Conservation (phyloP, 2,888 invertebrate genomes). For the Pachliopta kotzebuea region DNA sequence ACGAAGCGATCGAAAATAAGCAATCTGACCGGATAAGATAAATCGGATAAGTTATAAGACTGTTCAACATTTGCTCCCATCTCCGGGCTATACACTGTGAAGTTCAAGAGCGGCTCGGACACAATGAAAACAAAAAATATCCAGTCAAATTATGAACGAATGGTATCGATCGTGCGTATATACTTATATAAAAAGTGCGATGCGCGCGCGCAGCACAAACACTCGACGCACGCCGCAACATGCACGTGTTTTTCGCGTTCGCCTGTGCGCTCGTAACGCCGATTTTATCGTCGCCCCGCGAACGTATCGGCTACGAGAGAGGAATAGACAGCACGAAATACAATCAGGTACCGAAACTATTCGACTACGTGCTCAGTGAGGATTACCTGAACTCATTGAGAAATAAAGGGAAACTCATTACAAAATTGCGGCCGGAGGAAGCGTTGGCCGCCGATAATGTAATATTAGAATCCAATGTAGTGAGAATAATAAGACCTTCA, state of each 20-base stretch:
- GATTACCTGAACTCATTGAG: slow-evolving; percentile 58
- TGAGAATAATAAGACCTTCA: slow-evolving; percentile 60
- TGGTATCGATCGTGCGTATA: slow-evolving; percentile 67
- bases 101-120: slow-evolving; percentile 65
- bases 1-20: slow-evolving; percentile 1
- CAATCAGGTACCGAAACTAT: slow-evolving; percentile 60
- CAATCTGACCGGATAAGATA: slow-evolving; percentile 3
- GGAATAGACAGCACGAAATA: slow-evolving; percentile 63
- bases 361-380: slow-evolving; percentile 59
- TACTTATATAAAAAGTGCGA: slow-evolving; percentile 69
- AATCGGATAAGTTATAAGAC: slow-evolving; percentile 1
- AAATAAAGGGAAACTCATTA: slow-evolving; percentile 67
- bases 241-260: slow-evolving; percentile 71
- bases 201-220: slow-evolving; percentile 74
- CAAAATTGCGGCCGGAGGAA: slow-evolving; percentile 62
- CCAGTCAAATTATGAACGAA: slow-evolving; percentile 73
- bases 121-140: slow-evolving; percentile 51
- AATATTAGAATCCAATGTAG: slow-evolving; percentile 67
- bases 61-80: slow-evolving; percentile 38
- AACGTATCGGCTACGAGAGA: slow-evolving; percentile 67
- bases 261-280: slow-evolving; percentile 55
- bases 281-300: slow-evolving; percentile 44
- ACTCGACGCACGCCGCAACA: slow-evolving; percentile 67
- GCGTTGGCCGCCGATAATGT: slow-evolving; percentile 65
- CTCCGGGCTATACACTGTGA: slow-evolving; percentile 52